Base-by-base conservation (phyloP, 2,888 invertebrate species). In the Ypsolopha scabrella region DNA sequence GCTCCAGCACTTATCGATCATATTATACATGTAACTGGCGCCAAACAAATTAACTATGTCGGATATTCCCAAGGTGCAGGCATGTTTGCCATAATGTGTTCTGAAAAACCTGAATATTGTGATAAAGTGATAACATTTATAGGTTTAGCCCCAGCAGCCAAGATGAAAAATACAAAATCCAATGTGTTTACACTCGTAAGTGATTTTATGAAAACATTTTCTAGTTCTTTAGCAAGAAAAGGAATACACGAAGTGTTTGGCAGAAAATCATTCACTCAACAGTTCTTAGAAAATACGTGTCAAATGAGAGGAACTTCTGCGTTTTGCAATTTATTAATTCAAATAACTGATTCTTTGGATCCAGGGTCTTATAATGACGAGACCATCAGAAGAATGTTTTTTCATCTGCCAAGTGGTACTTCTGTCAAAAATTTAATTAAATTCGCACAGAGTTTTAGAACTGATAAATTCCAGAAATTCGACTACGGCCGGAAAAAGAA, bases 21-120 rank as follows among this genome's bases (percentile, higher is more conserved):
- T 63, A 76, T 91, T 8, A 62, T 89, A 1, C 57, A 66, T 0
- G 52, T 53, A 7, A 91, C 92, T 0, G 78, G 81, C 0, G 75
- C 82, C 9, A 56, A 80, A 1, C 72, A 89, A 48, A 54, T 94
- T 0, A 89, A 89, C 57, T 93, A 92, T 66, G 74, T 91, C 14
- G 94, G 93, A 0, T 93, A 94, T 65, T 93, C 93, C 0, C 88
- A 88, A 62, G 94, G 93, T 24, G 88, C 89, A 0, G 89, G 89
- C 1, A 68, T 70, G n/a, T 90, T 89, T 60, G 90, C 82, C 65
- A 87, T 90, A 0, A 87, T 90, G 88, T 75, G 82, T 38, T 82
- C 88, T 1, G 72, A 80, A 55, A 63, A 66, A 13, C 88, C 90
- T 0, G 85, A 88, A 52, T 90, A 90, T 58, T 89, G 89, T 65